These are phyloP conservation scores for Acyrthosiphon pisum DNA, from an alignment of 1,140 invertebrate species.

Conservation along the genomic window DNA sequence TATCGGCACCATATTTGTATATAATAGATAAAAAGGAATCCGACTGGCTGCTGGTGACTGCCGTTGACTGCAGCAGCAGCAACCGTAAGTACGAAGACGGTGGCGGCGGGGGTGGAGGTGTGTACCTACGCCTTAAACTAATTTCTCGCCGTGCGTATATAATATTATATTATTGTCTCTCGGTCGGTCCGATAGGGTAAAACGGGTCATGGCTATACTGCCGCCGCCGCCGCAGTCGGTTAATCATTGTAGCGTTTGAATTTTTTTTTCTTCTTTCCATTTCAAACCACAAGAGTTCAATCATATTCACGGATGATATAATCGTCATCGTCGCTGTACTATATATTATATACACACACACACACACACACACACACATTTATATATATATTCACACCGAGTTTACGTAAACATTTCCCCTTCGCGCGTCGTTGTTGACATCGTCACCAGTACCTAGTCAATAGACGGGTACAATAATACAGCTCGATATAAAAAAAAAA, in stretches of 20 bases:
- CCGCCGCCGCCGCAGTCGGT: not conserved
- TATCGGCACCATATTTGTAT: constrained; percentile 52
- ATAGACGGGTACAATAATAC: not conserved
- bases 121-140: not conserved
- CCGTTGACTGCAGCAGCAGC: not conserved
- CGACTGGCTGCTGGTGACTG: not conserved
- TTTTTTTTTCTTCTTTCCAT: constrained; percentile 10
- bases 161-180: constrained; percentile 13
- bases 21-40: constrained; percentile 29
- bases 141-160: not conserved
- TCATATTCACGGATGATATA: constrained; percentile 27
- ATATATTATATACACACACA: not conserved
- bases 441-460: not conserved
- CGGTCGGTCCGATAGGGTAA: constrained; percentile 19
- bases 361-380: too few relatives aligned
- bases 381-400: not conserved
- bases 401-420: not conserved
- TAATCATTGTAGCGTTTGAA: not conserved
- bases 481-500: too few relatives aligned
- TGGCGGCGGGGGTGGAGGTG: not conserved
- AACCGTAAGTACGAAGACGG: not conserved
- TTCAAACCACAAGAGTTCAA: constrained; percentile 21
- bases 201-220: constrained; percentile 47
- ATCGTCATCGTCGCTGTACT: not conserved
- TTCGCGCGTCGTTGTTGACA: not conserved